Base-by-base conservation (phyloP, 2,797 vertebrate genomes). In the Hydrocynus forskahlii region DNA sequence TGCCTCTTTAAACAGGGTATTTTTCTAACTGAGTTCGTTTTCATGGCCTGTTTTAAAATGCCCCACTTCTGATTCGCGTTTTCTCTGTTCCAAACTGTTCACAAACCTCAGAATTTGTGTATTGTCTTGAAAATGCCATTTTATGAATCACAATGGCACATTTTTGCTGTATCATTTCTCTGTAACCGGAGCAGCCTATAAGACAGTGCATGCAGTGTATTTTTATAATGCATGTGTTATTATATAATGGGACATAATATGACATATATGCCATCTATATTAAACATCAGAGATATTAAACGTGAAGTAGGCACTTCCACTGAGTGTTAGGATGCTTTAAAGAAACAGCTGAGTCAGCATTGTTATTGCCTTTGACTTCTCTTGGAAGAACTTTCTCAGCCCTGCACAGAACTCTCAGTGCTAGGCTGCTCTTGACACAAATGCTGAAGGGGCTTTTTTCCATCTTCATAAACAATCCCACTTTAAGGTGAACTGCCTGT, bases 391-490 rank as follows among this genome's bases (percentile, higher is more conserved):
- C 74, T 64, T 76, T 64, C 74, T 66, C 1, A 52, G 74, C 40
- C 25, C 17, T 12, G 71, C 21, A 7, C 13, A 9, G 74, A 76
- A 48, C 59, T 75, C 72, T 21, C 68, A 71, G 68, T 17, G 21
- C 43, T 50, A 8, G n/a, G 13, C 59, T 72, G 25, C 23, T 67
- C 72, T 35, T 68, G 50, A 68, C 63, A 64, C 40, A 74, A 80
- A 43, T 57, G 35, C 59, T 55, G 60, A 80, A 45, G 45, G 50
- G 23, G 67, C 77, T 50, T 19, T 43, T 57, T 67, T 60, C 57
- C n/a, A 54, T 55, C 54, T 75, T 74, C 71, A 80, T 54, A 69
- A 80, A 83, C 38, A 68, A 25, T 50, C 17, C 45, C 38, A n/a
- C 50, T 71, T 69, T 75, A 80, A 69, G 54, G 21, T 66, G 50